Evolutionary conservation across 2,797 vertebrate genomes (phyloP).

Genomic region (Sebastes iracundus): DNA sequence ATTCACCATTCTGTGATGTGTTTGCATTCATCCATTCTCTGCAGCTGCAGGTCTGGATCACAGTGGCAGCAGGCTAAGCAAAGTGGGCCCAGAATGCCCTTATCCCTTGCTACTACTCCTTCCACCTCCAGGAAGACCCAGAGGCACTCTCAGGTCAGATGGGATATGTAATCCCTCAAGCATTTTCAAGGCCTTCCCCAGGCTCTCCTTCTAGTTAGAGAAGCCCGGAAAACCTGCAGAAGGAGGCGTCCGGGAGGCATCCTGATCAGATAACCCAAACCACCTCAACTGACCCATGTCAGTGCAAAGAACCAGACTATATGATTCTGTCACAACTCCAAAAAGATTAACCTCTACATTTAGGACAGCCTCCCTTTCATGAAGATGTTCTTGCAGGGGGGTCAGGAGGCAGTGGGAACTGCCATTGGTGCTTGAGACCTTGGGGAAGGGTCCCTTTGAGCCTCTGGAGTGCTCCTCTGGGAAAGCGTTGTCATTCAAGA

Average conservation of each 20-base stretch:
- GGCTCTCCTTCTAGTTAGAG: neutral
- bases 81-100: neutral
- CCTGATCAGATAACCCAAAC: neutral
- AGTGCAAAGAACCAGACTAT: neutral
- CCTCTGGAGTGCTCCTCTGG: too few species aligned
- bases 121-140: neutral
- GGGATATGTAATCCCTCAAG: neutral
- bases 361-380: neutral
- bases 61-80: neutral
- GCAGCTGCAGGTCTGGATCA: neutral
- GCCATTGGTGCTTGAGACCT: too few species aligned
- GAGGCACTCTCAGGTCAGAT: neutral
- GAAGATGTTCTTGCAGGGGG: too few species aligned
- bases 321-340: neutral
- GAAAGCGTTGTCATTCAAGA: too few species aligned
- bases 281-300: neutral
- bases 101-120: neutral
- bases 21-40: neutral
- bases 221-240: neutral
- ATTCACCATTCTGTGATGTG: neutral
- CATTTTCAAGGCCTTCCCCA: neutral
- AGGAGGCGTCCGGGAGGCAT: neutral
- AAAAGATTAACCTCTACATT: neutral
- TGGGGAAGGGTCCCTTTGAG: too few species aligned
- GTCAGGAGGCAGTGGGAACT: too few species aligned